A percentile compares a stretch with the other conserved stretches of the same genome.
Evolutionary conservation across 30 jellyfish, hydroid and myxozoan genomes (phyloP).

Genomic region (Haliclystus octoradiatus): DNA sequence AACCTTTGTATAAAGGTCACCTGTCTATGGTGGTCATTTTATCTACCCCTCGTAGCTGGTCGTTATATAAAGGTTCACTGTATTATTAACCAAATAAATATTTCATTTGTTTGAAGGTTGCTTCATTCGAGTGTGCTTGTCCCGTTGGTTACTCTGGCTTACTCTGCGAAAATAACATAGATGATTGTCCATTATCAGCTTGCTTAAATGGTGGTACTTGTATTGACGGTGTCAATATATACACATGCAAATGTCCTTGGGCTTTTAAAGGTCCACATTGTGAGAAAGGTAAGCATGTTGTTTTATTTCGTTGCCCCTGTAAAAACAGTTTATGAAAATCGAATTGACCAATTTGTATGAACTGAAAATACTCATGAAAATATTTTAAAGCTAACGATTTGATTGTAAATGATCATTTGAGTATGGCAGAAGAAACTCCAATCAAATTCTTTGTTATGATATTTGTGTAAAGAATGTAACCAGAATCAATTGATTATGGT

Average conservation of each 20-base stretch:
- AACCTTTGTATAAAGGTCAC: too few relatives aligned
- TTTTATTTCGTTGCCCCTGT: too few relatives aligned
- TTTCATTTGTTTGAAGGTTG: too few relatives aligned
- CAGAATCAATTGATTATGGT: too few relatives aligned
- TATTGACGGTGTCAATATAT: slow-evolving; percentile 40
- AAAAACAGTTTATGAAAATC: background rate
- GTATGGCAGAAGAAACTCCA: too few relatives aligned
- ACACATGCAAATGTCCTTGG: slow-evolving; percentile 54
- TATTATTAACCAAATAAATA: too few relatives aligned
- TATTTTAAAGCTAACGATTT: background rate
- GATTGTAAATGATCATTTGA: too few relatives aligned
- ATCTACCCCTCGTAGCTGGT: too few relatives aligned
- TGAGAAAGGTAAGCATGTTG: slow-evolving; percentile 63
- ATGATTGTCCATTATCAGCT: slow-evolving; percentile 54
- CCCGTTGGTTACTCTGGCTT: slow-evolving; percentile 82
- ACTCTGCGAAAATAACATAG: slow-evolving; percentile 67
- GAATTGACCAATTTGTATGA: background rate
- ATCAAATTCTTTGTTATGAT: too few relatives aligned
- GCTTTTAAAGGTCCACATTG: slow-evolving; percentile 76
- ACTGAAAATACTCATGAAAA: background rate
- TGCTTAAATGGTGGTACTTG: slow-evolving; percentile 78
- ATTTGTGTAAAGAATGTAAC: too few relatives aligned
- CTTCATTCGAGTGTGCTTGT: slow-evolving; percentile 49
- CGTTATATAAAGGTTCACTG: too few relatives aligned
- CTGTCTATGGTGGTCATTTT: too few relatives aligned